These are phyloP conservation scores for Ericerus pela DNA, from an alignment of 1,140 invertebrate genomes.

Conservation along the genomic window DNA sequence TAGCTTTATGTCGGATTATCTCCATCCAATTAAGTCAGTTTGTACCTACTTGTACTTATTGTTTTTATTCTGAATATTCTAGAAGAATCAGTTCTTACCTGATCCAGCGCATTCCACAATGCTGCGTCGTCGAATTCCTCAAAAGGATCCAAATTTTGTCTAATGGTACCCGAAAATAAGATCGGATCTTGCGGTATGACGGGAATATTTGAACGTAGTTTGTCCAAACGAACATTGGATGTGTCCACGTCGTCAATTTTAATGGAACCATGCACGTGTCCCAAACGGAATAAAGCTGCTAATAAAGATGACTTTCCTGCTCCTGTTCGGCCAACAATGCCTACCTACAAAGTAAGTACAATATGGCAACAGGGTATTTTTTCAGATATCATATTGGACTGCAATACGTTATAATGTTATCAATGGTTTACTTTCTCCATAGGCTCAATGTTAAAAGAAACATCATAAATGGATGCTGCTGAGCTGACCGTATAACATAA, in stretches of 20 bases:
- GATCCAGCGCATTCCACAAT: conserved; percentile 47
- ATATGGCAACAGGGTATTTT: too few relatives aligned
- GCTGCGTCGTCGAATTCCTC: conserved; percentile 38
- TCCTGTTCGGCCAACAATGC: conserved; percentile 37
- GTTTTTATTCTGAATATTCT: too few relatives aligned
- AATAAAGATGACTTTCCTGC: conserved; percentile 75
- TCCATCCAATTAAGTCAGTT: too few relatives aligned
- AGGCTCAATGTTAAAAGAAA: conserved; percentile 51
- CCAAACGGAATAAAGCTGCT: conserved; percentile 51
- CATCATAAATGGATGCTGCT: conserved; percentile 51
- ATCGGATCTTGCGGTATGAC: conserved; percentile 59
- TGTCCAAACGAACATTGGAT: conserved; percentile 35
- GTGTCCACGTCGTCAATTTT: conserved; percentile 50
- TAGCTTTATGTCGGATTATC: too few relatives aligned
- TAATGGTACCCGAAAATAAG: conserved; percentile 42
- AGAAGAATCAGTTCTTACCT: too few relatives aligned
- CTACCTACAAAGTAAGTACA: conserved; percentile 15
- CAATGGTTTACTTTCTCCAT: conserved; percentile 57
- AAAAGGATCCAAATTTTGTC: conserved; percentile 54
- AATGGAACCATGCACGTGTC: conserved; percentile 47
- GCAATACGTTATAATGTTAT: too few relatives aligned
- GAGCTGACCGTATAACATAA: conserved; percentile 31
- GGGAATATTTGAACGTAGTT: conserved; percentile 48
- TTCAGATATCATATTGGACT: too few relatives aligned
- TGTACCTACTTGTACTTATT: too few relatives aligned